These are phyloP conservation scores for Empis stercorea DNA, from an alignment of 2,888 invertebrate genomes.

Conservation along the genomic window DNA sequence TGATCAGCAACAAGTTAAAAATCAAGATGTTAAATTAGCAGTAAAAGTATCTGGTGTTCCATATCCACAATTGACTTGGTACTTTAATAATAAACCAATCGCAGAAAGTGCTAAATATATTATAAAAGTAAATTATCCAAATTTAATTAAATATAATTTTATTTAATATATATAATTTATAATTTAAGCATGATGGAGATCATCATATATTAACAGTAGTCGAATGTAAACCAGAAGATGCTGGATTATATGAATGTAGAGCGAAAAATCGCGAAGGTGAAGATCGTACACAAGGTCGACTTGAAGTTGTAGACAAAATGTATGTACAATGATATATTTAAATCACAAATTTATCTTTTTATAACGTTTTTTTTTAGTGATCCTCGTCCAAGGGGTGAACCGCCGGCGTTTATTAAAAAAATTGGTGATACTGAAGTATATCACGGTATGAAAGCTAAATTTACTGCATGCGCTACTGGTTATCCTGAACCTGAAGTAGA, in stretches of 20 bases:
- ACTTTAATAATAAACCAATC: slow-evolving; percentile 65
- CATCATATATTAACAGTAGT: slow-evolving; percentile 61
- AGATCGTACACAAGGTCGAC: slow-evolving; percentile 56
- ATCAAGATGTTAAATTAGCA: slow-evolving; percentile 69
- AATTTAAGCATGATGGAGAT: slow-evolving; percentile 60
- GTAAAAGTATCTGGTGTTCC: slow-evolving; percentile 72
- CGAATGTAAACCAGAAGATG: slow-evolving; percentile 52
- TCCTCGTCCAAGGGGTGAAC: slow-evolving; percentile 40
- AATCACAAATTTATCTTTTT: too few relatives aligned
- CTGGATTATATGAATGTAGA: slow-evolving; percentile 62
- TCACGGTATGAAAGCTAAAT: slow-evolving; percentile 79
- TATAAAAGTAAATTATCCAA: slow-evolving; percentile 35
- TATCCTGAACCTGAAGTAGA: slow-evolving; percentile 79
- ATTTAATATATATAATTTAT: background rate
- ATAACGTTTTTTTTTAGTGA: background rate
- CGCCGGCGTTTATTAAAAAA: slow-evolving; percentile 78
- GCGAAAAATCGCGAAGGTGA: slow-evolving; percentile 72
- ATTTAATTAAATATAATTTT: background rate
- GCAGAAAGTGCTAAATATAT: slow-evolving; percentile 57
- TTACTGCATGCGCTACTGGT: slow-evolving; percentile 84
- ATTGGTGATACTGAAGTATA: slow-evolving; percentile 79
- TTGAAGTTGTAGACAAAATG: slow-evolving; percentile 75
- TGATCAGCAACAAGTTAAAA: slow-evolving; percentile 52
- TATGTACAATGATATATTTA: slow-evolving; percentile 35
- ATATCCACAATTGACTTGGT: slow-evolving; percentile 76